phyloP scores from a whole-genome alignment of 2,888 invertebrate genomes.

The Patella ulyssiponensis region DNA sequence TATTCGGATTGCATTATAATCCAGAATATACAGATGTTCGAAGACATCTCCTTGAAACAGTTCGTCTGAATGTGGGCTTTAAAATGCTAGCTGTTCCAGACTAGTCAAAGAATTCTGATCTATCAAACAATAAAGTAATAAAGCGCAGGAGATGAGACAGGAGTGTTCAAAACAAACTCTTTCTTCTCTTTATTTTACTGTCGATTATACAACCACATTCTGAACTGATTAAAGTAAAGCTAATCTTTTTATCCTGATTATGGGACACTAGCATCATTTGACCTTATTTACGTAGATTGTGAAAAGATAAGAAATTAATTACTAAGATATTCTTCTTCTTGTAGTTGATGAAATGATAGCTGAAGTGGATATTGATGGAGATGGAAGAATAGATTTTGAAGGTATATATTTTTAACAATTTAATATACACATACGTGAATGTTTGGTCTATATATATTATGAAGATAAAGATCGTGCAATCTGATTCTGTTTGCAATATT shows the following conservation, averaged over 20 bases:
- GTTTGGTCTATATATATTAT: too few relatives aligned
- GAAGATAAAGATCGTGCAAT: too few relatives aligned
- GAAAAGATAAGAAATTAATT: background rate
- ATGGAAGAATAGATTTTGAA: constrained; percentile 93
- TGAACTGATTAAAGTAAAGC: background rate
- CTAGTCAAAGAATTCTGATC: too few relatives aligned
- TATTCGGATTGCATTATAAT: too few relatives aligned
- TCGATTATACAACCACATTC: background rate
- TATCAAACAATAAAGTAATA: too few relatives aligned
- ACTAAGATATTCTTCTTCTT: constrained; percentile 49
- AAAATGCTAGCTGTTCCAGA: too few relatives aligned
- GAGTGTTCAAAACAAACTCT: background rate
- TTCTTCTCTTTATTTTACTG: background rate
- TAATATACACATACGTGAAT: background rate
- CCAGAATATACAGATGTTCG: too few relatives aligned
- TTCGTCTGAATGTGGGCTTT: too few relatives aligned
- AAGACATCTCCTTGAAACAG: too few relatives aligned
- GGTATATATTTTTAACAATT: constrained; percentile 75
- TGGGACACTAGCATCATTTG: background rate
- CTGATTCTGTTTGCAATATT: too few relatives aligned
- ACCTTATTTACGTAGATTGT: background rate
- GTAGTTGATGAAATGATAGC: constrained; percentile 96
- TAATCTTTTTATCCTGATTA: background rate
- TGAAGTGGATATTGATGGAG: constrained; percentile 94
- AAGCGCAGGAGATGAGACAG: too few relatives aligned